Evolutionary conservation across 2,797 vertebrate genomes (phyloP).

Genomic region (Chiroxiphia lanceolata): DNA sequence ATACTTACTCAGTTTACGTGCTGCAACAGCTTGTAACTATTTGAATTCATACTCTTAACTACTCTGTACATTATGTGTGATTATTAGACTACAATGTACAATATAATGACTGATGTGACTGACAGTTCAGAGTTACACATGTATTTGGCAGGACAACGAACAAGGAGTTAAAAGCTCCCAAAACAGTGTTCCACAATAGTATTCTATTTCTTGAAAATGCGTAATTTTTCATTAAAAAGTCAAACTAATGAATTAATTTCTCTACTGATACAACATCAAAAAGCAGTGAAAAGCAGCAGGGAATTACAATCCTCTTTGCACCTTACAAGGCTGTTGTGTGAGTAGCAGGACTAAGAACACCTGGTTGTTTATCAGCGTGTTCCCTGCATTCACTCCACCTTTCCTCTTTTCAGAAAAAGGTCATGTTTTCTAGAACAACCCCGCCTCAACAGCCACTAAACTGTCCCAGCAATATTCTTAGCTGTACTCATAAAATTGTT

Average conservation of each 20-base stretch:
- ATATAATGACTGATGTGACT: not conserved
- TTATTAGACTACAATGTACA: not conserved
- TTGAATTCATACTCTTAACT: not conserved
- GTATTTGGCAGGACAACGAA: not conserved
- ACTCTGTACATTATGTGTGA: not conserved
- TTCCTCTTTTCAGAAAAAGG: not conserved
- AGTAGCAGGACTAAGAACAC: not conserved
- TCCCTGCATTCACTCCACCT: not conserved
- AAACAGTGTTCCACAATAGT: not conserved
- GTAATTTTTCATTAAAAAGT: not conserved
- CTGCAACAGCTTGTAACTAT: not conserved
- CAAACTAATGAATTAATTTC: not conserved
- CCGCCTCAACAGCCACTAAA: not conserved
- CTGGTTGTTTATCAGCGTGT: rapidly evolving
- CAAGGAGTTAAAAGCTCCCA: not conserved
- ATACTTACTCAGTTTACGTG: not conserved
- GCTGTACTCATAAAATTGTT: not conserved
- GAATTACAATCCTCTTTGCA: not conserved
- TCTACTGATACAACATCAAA: not conserved
- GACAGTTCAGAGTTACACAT: not conserved
- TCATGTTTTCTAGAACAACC: not conserved
- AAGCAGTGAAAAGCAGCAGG: not conserved
- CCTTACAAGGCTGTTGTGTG: not conserved
- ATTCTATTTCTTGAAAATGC: not conserved
- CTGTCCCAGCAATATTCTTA: not conserved